Conservation (phyloP, 2,113 vertebrate species). For the Polyodon spathula region DNA sequence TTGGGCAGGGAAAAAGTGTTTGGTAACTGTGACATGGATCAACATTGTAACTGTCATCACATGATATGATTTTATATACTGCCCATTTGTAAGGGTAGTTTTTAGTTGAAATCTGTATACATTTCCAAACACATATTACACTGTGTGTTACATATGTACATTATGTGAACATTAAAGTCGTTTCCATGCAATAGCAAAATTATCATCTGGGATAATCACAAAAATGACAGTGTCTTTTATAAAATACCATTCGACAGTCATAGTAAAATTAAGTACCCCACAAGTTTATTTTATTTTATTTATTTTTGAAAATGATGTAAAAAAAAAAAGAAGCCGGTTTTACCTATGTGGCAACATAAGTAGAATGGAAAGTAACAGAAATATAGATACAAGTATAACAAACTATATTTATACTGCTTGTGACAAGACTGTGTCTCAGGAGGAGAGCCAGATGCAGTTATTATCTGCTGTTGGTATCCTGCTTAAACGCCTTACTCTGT, state of each 20-base stretch:
- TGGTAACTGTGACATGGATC: conserved; percentile 28
- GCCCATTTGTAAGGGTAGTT: conserved; percentile 30
- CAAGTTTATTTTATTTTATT: too few relatives aligned
- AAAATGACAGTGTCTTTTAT: conserved; percentile 26
- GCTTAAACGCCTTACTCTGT: too few relatives aligned
- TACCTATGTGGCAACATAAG: too few relatives aligned
- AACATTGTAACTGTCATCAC: conserved; percentile 34
- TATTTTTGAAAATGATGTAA: too few relatives aligned
- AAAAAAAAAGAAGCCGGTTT: too few relatives aligned
- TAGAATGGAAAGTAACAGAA: too few relatives aligned
- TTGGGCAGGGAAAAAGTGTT: conserved; percentile 18
- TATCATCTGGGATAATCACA: background rate
- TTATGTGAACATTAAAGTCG: conserved; percentile 18
- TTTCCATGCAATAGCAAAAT: conserved; percentile 3
- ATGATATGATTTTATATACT: conserved; percentile 33
- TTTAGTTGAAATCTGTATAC: conserved; percentile 27
- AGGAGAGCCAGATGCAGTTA: too few relatives aligned
- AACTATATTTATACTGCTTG: too few relatives aligned
- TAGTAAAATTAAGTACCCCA: conserved; percentile 34
- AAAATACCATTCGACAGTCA: conserved; percentile 63
- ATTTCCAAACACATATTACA: conserved; percentile 32
- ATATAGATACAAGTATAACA: too few relatives aligned
- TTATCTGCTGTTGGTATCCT: too few relatives aligned
- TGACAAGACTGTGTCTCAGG: too few relatives aligned
- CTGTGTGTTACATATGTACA: conserved; percentile 24